A percentile compares a stretch with the other conserved stretches of the same genome.
phyloP scores from a whole-genome alignment of 2,888 invertebrate species.

The Platycnemis pennipes region DNA sequence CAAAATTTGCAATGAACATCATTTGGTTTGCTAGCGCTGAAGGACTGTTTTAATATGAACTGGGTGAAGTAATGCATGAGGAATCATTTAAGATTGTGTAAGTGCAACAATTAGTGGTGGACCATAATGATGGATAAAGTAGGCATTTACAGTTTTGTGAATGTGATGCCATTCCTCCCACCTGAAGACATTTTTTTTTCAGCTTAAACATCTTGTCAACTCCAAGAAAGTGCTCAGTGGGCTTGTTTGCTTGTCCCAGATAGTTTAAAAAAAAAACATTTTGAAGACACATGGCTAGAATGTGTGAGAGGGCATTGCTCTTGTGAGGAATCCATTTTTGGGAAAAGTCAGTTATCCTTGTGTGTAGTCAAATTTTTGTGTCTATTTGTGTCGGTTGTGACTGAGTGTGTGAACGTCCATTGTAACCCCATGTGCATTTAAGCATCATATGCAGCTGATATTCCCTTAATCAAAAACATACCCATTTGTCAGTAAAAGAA shows the following conservation, averaged over 20 bases:
- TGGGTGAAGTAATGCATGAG: neutral
- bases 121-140: neutral
- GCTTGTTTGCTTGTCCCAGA: conserved; percentile 34
- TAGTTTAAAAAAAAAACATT: neutral
- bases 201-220: neutral
- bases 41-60: conserved; percentile 19
- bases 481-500: conserved; percentile 6
- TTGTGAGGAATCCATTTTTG: conserved; percentile 25
- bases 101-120: conserved; percentile 41
- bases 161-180: conserved; percentile 40
- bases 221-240: conserved; percentile 54
- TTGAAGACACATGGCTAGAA: conserved; percentile 7
- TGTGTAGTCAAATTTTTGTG: conserved; percentile 59
- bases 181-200: conserved; percentile 37
- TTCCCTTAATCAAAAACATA: conserved; percentile 36
- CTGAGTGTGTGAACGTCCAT: conserved; percentile 64
- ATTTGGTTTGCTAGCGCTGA: conserved; percentile 1
- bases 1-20: conserved; percentile 16
- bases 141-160: conserved; percentile 17
- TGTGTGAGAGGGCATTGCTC: conserved; percentile 19
- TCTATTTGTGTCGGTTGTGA: conserved; percentile 67
- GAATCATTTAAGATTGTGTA: conserved; percentile 16
- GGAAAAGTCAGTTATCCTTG: conserved; percentile 33
- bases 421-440: conserved; percentile 55
- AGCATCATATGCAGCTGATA: conserved; percentile 46